A percentile compares a stretch with the other conserved stretches of the same genome.
Evolutionary conservation across 2,888 invertebrate species (phyloP).

Genomic region (Pyrrhosoma nymphula): DNA sequence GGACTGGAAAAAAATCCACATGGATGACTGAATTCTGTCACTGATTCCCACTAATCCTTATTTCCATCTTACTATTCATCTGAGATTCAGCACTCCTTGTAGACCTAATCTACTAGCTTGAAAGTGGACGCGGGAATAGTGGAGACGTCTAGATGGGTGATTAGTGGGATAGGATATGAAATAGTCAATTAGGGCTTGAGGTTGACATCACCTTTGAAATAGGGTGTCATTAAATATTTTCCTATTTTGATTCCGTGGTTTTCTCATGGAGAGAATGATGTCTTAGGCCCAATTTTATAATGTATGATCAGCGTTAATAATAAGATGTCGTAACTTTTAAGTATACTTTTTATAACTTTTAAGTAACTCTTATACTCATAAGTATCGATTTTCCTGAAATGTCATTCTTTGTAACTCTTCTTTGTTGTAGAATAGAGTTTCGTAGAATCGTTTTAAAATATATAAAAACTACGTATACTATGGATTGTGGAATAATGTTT

Average conservation of each 20-base stretch:
- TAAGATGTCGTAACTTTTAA: too few species aligned
- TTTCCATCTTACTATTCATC: not conserved
- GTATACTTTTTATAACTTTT: too few species aligned
- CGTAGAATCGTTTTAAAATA: too few species aligned
- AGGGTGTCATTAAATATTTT: not conserved
- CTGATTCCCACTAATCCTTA: not conserved
- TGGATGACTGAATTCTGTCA: not conserved
- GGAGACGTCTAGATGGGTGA: not conserved
- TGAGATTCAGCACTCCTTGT: not conserved
- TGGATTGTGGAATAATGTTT: too few species aligned
- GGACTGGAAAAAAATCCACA: not conserved
- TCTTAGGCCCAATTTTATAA: too few species aligned
- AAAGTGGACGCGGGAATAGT: not conserved
- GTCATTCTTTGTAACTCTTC: too few species aligned
- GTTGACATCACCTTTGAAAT: not conserved
- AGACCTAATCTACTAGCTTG: not conserved
- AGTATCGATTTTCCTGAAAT: too few species aligned
- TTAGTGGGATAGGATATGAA: not conserved
- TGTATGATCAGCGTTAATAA: too few species aligned
- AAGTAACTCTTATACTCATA: too few species aligned
- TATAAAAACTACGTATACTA: too few species aligned
- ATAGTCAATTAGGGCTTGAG: not conserved
- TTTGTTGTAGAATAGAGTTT: too few species aligned
- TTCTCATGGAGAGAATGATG: too few species aligned
- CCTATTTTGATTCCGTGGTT: not conserved